These are phyloP conservation scores for Drosophila pseudoananassae DNA, from an alignment of 1,140 invertebrate species.

Conservation along the genomic window DNA sequence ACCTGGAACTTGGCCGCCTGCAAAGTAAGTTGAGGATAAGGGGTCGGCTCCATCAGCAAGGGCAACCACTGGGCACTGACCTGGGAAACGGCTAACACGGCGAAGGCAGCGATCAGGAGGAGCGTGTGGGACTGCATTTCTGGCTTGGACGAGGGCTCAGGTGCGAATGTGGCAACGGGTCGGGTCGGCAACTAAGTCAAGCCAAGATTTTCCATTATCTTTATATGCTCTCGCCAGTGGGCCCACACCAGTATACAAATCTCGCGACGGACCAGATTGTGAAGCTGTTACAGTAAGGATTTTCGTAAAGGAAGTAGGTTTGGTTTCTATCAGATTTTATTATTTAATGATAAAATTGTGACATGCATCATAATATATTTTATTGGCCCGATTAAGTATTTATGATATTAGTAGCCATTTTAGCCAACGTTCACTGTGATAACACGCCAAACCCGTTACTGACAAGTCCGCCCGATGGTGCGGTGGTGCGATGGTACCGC, in stretches of 20 bases:
- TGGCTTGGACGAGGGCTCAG: constrained; percentile 60
- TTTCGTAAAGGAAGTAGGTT: not conserved
- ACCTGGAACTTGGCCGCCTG: constrained; percentile 69
- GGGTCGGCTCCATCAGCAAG: constrained; percentile 15
- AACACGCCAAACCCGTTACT: constrained; percentile 74
- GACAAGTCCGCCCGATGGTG: constrained; percentile 11
- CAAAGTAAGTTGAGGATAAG: constrained; percentile 7
- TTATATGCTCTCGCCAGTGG: constrained; percentile 45
- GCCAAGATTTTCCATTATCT: constrained; percentile 73
- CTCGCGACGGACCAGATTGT: constrained; percentile 28
- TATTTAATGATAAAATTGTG: too few species aligned
- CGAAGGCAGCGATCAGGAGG: constrained; percentile 42
- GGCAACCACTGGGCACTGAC: constrained; percentile 41
- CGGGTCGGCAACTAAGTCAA: constrained; percentile 44
- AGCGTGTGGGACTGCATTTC: constrained; percentile 64
- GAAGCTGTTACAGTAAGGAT: constrained; percentile 18
- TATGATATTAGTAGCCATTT: too few species aligned
- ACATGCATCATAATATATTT: too few species aligned
- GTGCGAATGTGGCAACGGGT: constrained; percentile 66
- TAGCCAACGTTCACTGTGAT: constrained; percentile 32
- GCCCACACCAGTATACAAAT: constrained; percentile 17
- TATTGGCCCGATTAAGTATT: too few species aligned
- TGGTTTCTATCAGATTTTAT: too few species aligned
- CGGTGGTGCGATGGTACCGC: constrained; percentile 32
- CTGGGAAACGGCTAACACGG: constrained; percentile 40